These are phyloP conservation scores for Kuschelorhynchus macadamiae DNA, from an alignment of 2,888 invertebrate species.

Conservation along the genomic window DNA sequence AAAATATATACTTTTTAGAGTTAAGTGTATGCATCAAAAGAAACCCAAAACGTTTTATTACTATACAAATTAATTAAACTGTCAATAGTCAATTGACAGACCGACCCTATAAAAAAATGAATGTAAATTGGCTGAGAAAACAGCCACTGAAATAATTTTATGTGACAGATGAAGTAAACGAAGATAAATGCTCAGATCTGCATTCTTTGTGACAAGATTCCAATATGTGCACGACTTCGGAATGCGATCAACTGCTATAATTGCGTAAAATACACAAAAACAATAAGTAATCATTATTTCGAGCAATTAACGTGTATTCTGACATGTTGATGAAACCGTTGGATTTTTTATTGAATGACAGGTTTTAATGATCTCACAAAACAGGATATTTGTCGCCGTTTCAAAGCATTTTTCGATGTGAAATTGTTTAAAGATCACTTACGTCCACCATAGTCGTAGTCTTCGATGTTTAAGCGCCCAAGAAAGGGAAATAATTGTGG, in stretches of 20 bases:
- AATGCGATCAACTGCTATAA: conserved; percentile 44
- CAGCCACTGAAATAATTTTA: conserved; percentile 22
- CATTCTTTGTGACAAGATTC: conserved; percentile 48
- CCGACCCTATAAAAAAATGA: conserved; percentile 28
- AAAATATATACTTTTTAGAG: no score
- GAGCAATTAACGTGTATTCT: conserved; percentile 47
- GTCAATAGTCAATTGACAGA: conserved; percentile 1
- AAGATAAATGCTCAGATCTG: conserved; percentile 40
- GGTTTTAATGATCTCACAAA: conserved; percentile 47
- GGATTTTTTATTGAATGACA: conserved; percentile 36
- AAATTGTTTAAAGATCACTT: conserved; percentile 17
- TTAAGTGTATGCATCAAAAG: no score
- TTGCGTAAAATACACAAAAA: conserved; percentile 45
- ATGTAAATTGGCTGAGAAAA: conserved; percentile 45
- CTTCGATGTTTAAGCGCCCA: no score
- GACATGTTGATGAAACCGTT: conserved; percentile 52
- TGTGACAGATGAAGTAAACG: conserved; percentile 33
- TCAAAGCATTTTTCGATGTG: conserved; percentile 34
- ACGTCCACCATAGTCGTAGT: conserved; percentile 28
- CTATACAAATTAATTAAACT: background rate
- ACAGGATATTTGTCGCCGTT: conserved; percentile 50
- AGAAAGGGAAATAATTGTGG: no score
- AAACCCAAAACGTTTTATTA: no score
- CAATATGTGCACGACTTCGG: conserved; percentile 40
- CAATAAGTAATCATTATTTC: conserved; percentile 47